Conservation (phyloP, 1,140 invertebrate species). For the Drosophila mauritiana region DNA sequence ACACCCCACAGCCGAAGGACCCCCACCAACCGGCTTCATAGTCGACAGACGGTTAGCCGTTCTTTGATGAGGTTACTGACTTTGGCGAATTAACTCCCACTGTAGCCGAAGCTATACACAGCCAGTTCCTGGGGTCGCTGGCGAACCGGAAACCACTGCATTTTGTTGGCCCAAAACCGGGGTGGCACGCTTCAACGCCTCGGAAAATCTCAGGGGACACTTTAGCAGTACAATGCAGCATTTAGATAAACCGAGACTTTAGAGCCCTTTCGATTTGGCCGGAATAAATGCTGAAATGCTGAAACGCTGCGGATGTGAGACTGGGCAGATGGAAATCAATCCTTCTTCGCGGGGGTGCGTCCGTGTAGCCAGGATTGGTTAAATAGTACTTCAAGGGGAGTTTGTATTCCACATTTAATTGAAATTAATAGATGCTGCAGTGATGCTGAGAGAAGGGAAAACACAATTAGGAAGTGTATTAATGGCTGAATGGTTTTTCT, state of each 20-base stretch:
- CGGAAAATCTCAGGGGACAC: conserved; percentile 74
- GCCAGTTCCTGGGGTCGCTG: conserved; percentile 50
- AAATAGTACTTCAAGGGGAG: conserved; percentile 18
- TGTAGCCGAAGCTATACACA: conserved; percentile 2
- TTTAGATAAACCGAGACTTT: conserved; percentile 76
- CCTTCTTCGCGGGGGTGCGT: conserved; percentile 29
- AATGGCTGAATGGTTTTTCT: background rate
- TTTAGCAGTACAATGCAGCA: conserved; percentile 77
- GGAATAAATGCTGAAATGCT: conserved; percentile 2
- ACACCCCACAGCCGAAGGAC: conserved; percentile 14
- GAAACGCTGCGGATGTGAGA: background rate
- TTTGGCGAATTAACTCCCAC: conserved; percentile 82
- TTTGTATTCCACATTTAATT: conserved; percentile 22
- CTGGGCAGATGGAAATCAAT: conserved; percentile 34
- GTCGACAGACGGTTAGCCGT: conserved; percentile 63
- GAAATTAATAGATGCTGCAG: conserved; percentile 20
- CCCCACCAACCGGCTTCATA: conserved; percentile 17
- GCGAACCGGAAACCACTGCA: conserved; percentile 80
- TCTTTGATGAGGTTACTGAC: conserved; percentile 84
- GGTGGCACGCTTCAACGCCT: conserved; percentile 81
- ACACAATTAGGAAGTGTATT: conserved; percentile 2
- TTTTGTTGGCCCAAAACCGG: conserved; percentile 73
- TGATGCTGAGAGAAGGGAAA: background rate
- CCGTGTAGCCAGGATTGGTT: conserved; percentile 41
- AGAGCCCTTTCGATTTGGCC: conserved; percentile 51